Conservation (phyloP, 2,888 invertebrate species). For the Synanthedon tipuliformis region DNA sequence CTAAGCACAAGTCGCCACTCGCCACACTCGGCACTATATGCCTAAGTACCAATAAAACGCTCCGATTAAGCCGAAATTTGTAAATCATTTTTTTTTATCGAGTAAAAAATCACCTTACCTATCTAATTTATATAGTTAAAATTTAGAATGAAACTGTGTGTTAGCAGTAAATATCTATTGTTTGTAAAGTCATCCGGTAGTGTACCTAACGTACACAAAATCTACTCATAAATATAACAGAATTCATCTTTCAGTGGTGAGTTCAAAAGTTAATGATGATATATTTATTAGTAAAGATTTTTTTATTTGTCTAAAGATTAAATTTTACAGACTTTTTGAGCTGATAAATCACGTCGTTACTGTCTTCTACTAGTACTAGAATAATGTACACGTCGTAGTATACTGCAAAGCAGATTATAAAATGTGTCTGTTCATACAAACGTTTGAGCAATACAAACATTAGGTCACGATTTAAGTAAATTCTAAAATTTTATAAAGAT, state of each 20-base stretch:
- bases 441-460: background rate
- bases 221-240: conserved; percentile 42
- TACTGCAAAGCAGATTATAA: too few relatives aligned
- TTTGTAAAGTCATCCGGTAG: conserved; percentile 21
- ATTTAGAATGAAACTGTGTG: conserved; percentile 40
- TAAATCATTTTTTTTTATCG: conserved; percentile 32
- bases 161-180: conserved; percentile 19
- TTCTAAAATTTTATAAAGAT: background rate
- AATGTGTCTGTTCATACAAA: background rate
- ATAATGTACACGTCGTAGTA: too few relatives aligned
- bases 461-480: too few relatives aligned
- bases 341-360: conserved; percentile 25
- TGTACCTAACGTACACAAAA: conserved; percentile 33
- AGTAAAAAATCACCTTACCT: conserved; percentile 51
- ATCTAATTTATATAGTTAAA: conserved; percentile 33
- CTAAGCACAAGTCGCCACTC: conserved; percentile 49
- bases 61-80: conserved; percentile 38
- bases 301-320: conserved; percentile 16
- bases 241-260: conserved; percentile 13
- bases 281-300: conserved; percentile 40
- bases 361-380: conserved; percentile 7
- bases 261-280: conserved; percentile 24
- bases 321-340: conserved; percentile 36
- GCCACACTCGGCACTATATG: conserved; percentile 15
- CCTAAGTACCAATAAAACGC: conserved; percentile 24